These are phyloP conservation scores for Spinibarbus caldwelli DNA, from an alignment of 2,797 vertebrate species.

Conservation along the genomic window DNA sequence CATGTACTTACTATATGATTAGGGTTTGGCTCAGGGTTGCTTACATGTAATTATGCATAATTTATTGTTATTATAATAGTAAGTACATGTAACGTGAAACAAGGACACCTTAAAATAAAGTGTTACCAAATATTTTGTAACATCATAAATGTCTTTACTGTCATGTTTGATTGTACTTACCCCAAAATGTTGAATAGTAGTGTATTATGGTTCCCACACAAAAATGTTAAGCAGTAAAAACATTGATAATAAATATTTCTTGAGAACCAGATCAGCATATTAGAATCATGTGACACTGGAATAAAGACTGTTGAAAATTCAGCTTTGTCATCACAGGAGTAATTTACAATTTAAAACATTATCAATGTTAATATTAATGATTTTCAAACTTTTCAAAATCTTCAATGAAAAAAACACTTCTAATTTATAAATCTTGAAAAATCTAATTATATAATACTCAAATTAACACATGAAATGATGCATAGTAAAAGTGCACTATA, in stretches of 20 bases:
- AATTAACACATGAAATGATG: background rate
- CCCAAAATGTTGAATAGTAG: too few relatives aligned
- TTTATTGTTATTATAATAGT: too few relatives aligned
- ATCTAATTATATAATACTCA: background rate
- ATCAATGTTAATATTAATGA: background rate
- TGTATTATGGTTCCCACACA: too few relatives aligned
- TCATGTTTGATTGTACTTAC: background rate
- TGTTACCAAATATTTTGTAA: background rate
- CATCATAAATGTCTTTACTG: background rate
- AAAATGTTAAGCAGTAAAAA: background rate
- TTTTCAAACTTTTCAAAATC: background rate
- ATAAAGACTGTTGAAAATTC: background rate
- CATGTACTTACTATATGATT: background rate
- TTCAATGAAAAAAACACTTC: background rate
- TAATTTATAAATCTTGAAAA: background rate
- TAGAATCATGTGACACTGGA: background rate
- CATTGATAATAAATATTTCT: background rate
- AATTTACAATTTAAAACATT: background rate
- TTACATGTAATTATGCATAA: background rate
- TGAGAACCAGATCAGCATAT: background rate
- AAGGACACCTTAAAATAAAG: too few relatives aligned
- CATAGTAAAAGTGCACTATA: background rate
- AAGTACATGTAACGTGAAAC: too few relatives aligned
- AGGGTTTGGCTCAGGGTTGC: background rate
- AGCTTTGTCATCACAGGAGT: background rate